Conservation (phyloP, 1,140 invertebrate species). For the Brachionus asplanchnoidis region DNA sequence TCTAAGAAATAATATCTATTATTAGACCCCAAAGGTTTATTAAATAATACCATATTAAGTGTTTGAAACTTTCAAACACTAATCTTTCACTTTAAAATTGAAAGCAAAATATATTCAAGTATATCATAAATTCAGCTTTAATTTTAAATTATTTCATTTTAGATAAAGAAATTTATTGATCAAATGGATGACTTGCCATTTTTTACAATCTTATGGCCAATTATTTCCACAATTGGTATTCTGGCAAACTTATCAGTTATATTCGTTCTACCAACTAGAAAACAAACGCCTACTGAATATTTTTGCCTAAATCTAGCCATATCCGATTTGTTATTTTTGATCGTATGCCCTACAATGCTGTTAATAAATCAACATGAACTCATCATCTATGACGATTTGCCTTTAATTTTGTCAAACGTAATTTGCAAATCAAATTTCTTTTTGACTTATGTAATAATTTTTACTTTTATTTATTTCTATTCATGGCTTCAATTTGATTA, state of each 20-base stretch:
- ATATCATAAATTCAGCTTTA: too few relatives aligned
- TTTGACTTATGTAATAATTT: conserved; percentile 38
- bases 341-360: conserved; percentile 5
- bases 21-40: not conserved
- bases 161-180: not conserved
- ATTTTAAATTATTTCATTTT: not conserved
- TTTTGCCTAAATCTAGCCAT: conserved; percentile 31
- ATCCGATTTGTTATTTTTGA: conserved; percentile 27
- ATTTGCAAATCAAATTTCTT: conserved; percentile 27
- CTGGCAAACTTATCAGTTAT: conserved; percentile 28
- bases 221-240: conserved; percentile 19
- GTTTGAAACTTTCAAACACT: too few relatives aligned
- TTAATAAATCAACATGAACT: not conserved
- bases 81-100: too few relatives aligned
- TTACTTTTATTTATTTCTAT: not conserved
- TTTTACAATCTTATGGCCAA: not conserved
- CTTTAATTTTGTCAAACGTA: conserved; percentile 3
- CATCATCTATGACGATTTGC: not conserved
- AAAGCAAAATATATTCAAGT: too few relatives aligned
- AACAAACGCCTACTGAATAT: conserved; percentile 9
- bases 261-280: not conserved
- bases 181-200: not conserved
- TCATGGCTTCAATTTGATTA: not conserved
- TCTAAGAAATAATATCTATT: not conserved
- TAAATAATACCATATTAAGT: not conserved